Base-by-base conservation (phyloP, 2,888 invertebrate genomes). In the Nemotelus pantherinus region DNA sequence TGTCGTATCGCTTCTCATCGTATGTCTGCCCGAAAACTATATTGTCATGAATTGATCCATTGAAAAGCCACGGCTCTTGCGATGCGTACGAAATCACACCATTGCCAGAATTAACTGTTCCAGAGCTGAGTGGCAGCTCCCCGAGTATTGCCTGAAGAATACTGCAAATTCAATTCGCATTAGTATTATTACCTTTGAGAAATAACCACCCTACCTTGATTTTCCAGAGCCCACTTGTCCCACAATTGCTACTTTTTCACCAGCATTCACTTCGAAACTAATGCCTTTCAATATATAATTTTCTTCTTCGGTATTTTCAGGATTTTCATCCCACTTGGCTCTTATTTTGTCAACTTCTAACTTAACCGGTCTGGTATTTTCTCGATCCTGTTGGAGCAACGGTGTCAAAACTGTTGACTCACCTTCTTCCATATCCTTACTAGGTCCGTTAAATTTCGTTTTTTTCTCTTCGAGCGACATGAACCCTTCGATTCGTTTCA, bases 21-120 rank as follows among this genome's bases (percentile, higher is more conserved):
- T 90, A 90, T 0, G 89, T 89, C 39, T 90, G 86, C 0, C 91
- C 91, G 78, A 91, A 91, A 3, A 91, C 87, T 80, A 91, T 91
- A 77, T 91, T 91, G 83, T 91, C 90, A 2, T 90, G 87, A 5
- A 91, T 90, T 0, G 91, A 90, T 5, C 93, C 92, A 0, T 92
- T 91, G 82, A 93, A 94, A 5, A 94, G 88, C 96, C 96, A 97
- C 0, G 96, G 93, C 81, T 96, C 93, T 83, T 96, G 95, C 57
- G 94, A 90, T 0, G 94, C 92, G 84, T 96, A 97, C 0, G 92
- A 91, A 50, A 93, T 84, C 0, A 88, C 89, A 0, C 91, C 91
- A 48, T 89, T 89, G 3, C 25, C 9, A 0, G 94, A 89, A 63
- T 90, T 87, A 7, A 92, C 85, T 3, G 87, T 87, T 1, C 91